phyloP scores from a whole-genome alignment of 1,140 invertebrate genomes.

The Helicoverpa armigera region DNA sequence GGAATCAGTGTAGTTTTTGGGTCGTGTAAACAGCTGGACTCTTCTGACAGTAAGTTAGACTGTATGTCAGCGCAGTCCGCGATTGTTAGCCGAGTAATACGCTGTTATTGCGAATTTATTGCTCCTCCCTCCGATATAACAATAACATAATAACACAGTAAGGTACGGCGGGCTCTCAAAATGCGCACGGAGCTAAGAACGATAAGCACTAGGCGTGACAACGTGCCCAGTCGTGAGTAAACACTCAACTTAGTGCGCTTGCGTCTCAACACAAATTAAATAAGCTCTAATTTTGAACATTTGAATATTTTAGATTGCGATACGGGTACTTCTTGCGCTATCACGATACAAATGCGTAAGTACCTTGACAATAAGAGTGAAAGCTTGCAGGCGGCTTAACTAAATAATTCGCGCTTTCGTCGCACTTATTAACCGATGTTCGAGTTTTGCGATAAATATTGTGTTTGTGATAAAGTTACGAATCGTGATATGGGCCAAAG shows the following conservation, averaged over 20 bases:
- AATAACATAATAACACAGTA: constrained; percentile 52
- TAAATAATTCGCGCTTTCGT: constrained; percentile 50
- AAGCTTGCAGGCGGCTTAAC: constrained; percentile 49
- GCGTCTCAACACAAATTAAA: constrained; percentile 49
- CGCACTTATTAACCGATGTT: constrained; percentile 45
- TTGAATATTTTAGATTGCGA: constrained; percentile 83
- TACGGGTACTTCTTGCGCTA: constrained; percentile 83
- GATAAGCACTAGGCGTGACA: constrained; percentile 78
- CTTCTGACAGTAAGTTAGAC: constrained; percentile 81
- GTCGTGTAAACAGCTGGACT: constrained; percentile 82
- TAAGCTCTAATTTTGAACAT: constrained; percentile 64
- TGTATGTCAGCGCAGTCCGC: constrained; percentile 76
- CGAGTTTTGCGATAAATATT: constrained; percentile 11
- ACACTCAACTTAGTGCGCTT: constrained; percentile 51
- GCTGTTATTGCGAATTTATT: constrained; percentile 70
- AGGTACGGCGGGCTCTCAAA: constrained; percentile 53
- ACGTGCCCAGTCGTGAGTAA: constrained; percentile 82
- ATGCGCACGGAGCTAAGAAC: constrained; percentile 78
- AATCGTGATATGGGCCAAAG: neutral
- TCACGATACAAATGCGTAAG: constrained; percentile 85
- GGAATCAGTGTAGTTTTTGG: constrained; percentile 82
- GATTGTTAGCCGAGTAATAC: constrained; percentile 74
- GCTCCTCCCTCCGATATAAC: constrained; percentile 51
- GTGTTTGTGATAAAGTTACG: constrained; percentile 10
- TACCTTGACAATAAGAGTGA: constrained; percentile 61